Evolutionary conservation across 1,140 invertebrate genomes (phyloP), one percentile per base, ranked within the genome.

Genomic region (Hylaeus volcanicus): DNA sequence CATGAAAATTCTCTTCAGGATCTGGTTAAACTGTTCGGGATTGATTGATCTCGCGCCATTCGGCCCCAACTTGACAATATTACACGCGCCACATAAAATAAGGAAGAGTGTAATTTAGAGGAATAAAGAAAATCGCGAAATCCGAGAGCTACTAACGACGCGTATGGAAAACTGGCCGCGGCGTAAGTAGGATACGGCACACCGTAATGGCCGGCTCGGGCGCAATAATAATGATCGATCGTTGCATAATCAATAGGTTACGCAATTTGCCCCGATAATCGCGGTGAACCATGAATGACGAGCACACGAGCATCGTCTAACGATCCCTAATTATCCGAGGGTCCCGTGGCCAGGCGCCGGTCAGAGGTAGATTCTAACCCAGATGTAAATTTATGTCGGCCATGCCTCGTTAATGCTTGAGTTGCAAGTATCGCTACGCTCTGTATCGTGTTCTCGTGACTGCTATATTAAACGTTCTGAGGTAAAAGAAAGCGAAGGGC

Each of bases 291-390:
- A 79, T 81, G 78, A 88, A 84, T 88, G 83, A 88, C 72, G 86
- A 79, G 65, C 77, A 63, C 64, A 71, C 65, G 74, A 64, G 77
- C 60, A 26, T 72, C 79, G 41, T 74, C 64, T 88, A 88, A 87
- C 77, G 83, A 86, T 83, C 78, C 81, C 63, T 86, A 86, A 88
- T 88, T 88, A 88, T 86, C 64, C 60, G 8, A 41, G 60, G 63
- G 55, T 77, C 75, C 41, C 56, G 66, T 53, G 72, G 41, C 45
- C 41, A 56, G 56, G 63, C 55, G 71, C 74, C 76, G 66, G 5
- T 69, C 69, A 41, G 72, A 55, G 68, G 58, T 64, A 68, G 61
- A 71, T 84, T 79, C 51, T 65, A 78, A 74, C 64, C 58, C 37
- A 65, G 74, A 86, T 77, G 66, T 71, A 58, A 82, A 81, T 78